A percentile compares a stretch with the other conserved stretches of the same genome.
phyloP scores from a whole-genome alignment of 37 sponge, comb jelly and placozoan genomes.

The Oopsacas minuta region DNA sequence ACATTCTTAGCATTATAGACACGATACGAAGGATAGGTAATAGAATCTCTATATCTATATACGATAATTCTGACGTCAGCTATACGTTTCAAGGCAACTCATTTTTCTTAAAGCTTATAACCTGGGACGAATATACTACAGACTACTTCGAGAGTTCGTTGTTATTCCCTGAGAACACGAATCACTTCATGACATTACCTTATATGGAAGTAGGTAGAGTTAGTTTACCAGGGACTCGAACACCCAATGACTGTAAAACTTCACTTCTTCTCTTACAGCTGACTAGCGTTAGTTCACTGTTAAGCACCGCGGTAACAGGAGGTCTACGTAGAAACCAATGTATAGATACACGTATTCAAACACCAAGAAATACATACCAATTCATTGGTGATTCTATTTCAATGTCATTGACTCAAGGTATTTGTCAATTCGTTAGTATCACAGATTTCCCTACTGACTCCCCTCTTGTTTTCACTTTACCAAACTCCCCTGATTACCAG shows the following conservation, averaged over 20 bases:
- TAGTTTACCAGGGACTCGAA: not conserved
- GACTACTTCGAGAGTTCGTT: not conserved
- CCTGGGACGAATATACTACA: not conserved
- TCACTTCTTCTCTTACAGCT: not conserved
- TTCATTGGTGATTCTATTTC: not conserved
- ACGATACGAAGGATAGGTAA: not conserved
- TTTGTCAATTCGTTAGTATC: not conserved
- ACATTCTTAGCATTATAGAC: slow-evolving; percentile 7
- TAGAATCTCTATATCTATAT: not conserved
- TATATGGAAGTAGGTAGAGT: not conserved
- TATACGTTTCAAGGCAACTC: not conserved
- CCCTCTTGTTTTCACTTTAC: not conserved
- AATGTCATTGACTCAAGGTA: not conserved
- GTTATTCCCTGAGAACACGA: not conserved
- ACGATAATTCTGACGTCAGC: not conserved
- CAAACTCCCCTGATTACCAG: not conserved
- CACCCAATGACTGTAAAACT: not conserved
- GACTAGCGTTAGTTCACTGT: not conserved
- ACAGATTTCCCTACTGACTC: not conserved
- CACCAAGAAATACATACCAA: not conserved
- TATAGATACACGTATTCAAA: not conserved
- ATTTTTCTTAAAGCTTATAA: not conserved
- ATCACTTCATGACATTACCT: not conserved
- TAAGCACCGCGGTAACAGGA: not conserved
- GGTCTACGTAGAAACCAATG: not conserved